phyloP scores from a whole-genome alignment of 2,113 vertebrate species.

The Engraulis encrasicolus region DNA sequence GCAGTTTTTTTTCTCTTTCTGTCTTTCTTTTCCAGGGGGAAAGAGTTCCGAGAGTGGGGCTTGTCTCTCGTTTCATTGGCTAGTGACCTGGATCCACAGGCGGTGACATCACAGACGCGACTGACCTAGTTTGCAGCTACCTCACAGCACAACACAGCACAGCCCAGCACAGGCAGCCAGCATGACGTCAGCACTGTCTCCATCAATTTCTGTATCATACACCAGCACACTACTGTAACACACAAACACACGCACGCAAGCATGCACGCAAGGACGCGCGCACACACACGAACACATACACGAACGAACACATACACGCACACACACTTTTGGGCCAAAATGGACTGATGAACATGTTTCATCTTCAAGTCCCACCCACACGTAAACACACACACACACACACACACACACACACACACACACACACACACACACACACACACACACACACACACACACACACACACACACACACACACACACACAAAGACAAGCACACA shows the following conservation, averaged over 20 bases:
- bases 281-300: too few relatives aligned
- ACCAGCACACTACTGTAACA: too few relatives aligned
- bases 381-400: too few relatives aligned
- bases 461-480: not conserved
- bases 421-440: not conserved
- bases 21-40: not conserved
- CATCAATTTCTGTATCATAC: not conserved
- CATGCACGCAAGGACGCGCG: too few relatives aligned
- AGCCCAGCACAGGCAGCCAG: too few relatives aligned
- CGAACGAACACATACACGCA: not conserved
- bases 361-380: too few relatives aligned
- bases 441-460: slow-evolving; percentile 12
- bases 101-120: slow-evolving; percentile 32
- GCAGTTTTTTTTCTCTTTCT: not conserved
- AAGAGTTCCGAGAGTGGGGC: slow-evolving; percentile 12
- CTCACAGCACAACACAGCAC: too few relatives aligned
- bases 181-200: slow-evolving; percentile 40
- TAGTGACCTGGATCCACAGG: slow-evolving; percentile 11
- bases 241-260: too few relatives aligned
- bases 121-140: slow-evolving; percentile 42
- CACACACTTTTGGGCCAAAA: too few relatives aligned
- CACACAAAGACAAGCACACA: not conserved
- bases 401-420: not conserved
- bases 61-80: slow-evolving; percentile 37
- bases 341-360: too few relatives aligned